These are phyloP conservation scores for Motacilla tschutschensis DNA, from an alignment of 2,113 vertebrate species.

Conservation along the genomic window DNA sequence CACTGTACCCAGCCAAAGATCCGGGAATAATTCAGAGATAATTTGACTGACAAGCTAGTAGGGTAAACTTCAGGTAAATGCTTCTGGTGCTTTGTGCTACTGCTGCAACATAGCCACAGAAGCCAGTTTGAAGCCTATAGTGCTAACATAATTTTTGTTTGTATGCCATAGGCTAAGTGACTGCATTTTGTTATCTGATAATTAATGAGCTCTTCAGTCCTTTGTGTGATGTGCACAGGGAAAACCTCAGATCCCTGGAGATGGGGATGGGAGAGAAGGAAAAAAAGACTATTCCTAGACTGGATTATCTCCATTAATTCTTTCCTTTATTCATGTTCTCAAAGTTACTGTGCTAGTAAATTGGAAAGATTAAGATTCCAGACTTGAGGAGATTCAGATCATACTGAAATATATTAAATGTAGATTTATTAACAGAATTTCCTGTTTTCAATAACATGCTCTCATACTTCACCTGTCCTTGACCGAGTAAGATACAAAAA, in stretches of 20 bases:
- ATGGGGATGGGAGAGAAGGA: not conserved
- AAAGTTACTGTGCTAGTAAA: not conserved
- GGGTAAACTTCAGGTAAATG: not conserved
- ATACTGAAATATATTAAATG: not conserved
- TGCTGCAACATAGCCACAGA: not conserved
- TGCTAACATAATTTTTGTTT: not conserved
- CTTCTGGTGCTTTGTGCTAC: not conserved
- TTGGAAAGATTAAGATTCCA: not conserved
- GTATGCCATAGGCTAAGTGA: not conserved
- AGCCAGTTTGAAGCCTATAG: not conserved
- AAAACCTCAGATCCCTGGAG: not conserved
- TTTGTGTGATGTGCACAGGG: fast-evolving
- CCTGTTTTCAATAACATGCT: not conserved
- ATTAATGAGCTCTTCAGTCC: not conserved
- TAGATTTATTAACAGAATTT: not conserved
- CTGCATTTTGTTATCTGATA: not conserved
- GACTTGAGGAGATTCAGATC: not conserved
- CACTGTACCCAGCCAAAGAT: not conserved
- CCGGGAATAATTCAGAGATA: not conserved
- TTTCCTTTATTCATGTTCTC: not conserved
- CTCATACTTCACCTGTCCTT: constrained; percentile 30
- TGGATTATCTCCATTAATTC: not conserved
- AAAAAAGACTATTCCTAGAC: not conserved
- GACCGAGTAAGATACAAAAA: not conserved
- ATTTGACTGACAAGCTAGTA: not conserved